Evolutionary conservation across 1,140 invertebrate genomes (phyloP).

Genomic region (Battus philenor): DNA sequence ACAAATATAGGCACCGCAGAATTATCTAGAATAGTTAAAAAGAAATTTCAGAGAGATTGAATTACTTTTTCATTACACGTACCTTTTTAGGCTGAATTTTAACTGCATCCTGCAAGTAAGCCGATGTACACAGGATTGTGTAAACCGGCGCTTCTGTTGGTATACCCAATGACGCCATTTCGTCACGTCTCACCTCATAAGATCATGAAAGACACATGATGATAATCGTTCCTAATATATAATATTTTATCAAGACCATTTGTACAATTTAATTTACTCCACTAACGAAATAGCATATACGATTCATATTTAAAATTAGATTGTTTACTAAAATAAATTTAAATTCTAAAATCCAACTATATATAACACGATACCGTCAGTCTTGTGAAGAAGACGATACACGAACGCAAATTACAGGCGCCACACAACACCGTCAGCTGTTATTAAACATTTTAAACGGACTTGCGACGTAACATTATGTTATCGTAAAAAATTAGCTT

Average conservation of each 20-base stretch:
- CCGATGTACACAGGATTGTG: conserved; percentile 61
- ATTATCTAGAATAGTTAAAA: no score
- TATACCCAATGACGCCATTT: conserved; percentile 63
- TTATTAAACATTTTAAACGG: conserved; percentile 19
- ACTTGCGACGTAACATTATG: conserved; percentile 23
- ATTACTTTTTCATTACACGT: no score
- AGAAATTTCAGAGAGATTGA: no score
- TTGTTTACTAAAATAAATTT: not conserved
- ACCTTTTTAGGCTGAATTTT: conserved; percentile 41
- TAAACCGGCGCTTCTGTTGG: conserved; percentile 64
- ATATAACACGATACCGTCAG: not conserved
- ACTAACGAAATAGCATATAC: not conserved
- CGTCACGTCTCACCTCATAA: not conserved
- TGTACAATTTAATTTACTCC: conserved; percentile 1
- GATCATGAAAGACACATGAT: not conserved
- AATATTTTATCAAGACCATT: not conserved
- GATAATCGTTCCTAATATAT: conserved; percentile 16
- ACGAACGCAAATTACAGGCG: not conserved
- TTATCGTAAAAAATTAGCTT: no score
- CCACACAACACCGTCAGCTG: not conserved
- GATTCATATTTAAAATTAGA: not conserved
- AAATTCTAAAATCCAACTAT: not conserved
- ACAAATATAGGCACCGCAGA: no score
- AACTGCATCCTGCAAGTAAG: conserved; percentile 46
- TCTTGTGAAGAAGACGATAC: not conserved